Base-by-base conservation (phyloP, 2,113 vertebrate species). In the Phodopus roborovskii region DNA sequence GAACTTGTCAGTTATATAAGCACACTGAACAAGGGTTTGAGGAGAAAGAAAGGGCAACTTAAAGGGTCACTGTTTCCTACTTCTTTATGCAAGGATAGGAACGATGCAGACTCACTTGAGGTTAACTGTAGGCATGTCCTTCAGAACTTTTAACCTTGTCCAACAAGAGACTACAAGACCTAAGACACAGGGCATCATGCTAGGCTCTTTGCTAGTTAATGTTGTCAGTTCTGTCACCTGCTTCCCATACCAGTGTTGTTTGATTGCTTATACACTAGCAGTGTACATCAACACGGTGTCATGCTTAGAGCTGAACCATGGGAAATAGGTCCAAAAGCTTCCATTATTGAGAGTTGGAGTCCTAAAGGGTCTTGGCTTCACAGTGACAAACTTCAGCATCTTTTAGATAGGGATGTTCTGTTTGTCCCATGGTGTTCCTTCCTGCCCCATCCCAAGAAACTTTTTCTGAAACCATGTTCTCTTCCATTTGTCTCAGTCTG, bases 71-170 rank as follows among this genome's bases (percentile, higher is more conserved):
- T 15, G 11, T 9, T 48, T 48, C 42, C 42, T 86, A 33, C 42
- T 20, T n/a, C 39, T 64, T 39, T 64, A 12, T 10, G 62, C 64
- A 86, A 68, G 19, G 64, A 45, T 17, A 22, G 28, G 24, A 82
- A 28, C 19, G 39, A 11, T 39, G n/a, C 66, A 6, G n/a, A 12
- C 73, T 45, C 39, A 15, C n/a, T 42, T 9, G 19, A 58, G 22
- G 75, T 15, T 8, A 4, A 2, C 22, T 1, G 1, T 2, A 9
- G 30, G 33, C 13, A 10, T 26, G 13, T 16, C n/a, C 60, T 89
- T 60, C 36, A 17, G 39, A 89, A 56, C 10, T 5, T 9, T 7
- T 56, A 26, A 70, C 45, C 20, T n/a, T n/a, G 5, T 86, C 64
- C 64, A 48, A 50, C 30, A 24, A 53, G 19, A 36, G 83, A 48